A percentile compares a stretch with the other conserved stretches of the same genome.
phyloP scores from a whole-genome alignment of 2,797 vertebrate species.

The Eulemur mongoz region DNA sequence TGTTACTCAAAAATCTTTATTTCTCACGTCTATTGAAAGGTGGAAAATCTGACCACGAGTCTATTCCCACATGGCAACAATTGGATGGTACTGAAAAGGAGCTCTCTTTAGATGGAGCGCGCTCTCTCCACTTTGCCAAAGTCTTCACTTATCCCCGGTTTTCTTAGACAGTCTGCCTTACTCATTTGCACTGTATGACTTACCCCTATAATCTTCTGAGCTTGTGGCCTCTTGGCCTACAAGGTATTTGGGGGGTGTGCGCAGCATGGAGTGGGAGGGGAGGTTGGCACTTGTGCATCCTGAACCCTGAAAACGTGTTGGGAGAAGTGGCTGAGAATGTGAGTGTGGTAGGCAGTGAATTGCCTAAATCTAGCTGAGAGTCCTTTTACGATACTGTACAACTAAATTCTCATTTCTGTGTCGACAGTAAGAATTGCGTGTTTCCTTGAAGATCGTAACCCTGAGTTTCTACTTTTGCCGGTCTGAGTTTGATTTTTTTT shows the following conservation, averaged over 20 bases:
- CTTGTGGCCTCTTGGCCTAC: neutral
- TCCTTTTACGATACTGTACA: neutral
- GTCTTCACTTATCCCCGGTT: neutral
- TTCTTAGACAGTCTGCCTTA: neutral
- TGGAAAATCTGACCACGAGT: neutral
- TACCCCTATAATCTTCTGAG: neutral
- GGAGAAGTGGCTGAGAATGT: neutral
- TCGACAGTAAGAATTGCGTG: neutral
- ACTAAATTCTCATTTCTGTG: neutral
- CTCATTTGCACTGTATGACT: neutral
- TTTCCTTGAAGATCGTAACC: neutral
- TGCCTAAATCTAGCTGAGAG: neutral
- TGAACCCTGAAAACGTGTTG: neutral
- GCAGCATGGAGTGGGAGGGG: neutral
- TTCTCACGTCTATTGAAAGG: neutral
- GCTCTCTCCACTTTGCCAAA: neutral
- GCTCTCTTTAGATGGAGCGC: neutral
- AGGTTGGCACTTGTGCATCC: neutral
- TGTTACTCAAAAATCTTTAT: neutral
- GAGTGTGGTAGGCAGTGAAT: neutral
- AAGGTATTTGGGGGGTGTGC: neutral
- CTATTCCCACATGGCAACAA: neutral
- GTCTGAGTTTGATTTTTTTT: neutral
- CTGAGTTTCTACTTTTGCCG: neutral
- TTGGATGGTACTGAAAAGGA: neutral